phyloP scores from a whole-genome alignment of 2,888 invertebrate genomes.

The Bombylius major region DNA sequence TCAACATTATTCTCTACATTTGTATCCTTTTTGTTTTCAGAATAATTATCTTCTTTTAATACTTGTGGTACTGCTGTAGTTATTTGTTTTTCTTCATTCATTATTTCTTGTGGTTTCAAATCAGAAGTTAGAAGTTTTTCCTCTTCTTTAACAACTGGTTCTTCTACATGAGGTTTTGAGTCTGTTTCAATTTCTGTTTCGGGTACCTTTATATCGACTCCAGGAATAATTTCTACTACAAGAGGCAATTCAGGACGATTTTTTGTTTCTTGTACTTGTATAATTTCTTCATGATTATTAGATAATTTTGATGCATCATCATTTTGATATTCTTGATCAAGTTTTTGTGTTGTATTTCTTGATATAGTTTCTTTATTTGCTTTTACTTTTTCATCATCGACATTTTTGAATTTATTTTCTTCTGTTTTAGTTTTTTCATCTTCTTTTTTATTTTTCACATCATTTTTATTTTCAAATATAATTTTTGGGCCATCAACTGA shows the following conservation, averaged over 20 bases:
- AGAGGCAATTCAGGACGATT: not conserved
- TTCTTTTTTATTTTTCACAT: not conserved
- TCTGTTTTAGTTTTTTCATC: not conserved
- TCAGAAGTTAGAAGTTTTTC: not conserved
- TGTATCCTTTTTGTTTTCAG: not conserved
- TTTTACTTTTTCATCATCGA: no score
- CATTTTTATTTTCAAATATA: not conserved
- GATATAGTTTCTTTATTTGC: no score
- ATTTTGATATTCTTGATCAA: no score
- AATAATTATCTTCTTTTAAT: not conserved
- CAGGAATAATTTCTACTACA: not conserved
- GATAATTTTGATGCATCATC: no score
- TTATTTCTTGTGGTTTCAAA: constrained; percentile 2
- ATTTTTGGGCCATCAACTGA: not conserved
- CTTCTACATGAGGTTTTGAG: not conserved
- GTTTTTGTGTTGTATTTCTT: no score
- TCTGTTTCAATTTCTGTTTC: not conserved
- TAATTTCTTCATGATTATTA: not conserved
- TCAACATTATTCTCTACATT: not conserved
- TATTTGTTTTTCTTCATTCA: not conserved
- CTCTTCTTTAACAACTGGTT: not conserved
- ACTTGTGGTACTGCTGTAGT: not conserved
- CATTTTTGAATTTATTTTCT: not conserved
- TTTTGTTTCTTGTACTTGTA: not conserved
- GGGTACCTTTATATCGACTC: not conserved